Evolutionary conservation across 2,888 invertebrate genomes (phyloP).

Genomic region (Erebia epiphron): DNA sequence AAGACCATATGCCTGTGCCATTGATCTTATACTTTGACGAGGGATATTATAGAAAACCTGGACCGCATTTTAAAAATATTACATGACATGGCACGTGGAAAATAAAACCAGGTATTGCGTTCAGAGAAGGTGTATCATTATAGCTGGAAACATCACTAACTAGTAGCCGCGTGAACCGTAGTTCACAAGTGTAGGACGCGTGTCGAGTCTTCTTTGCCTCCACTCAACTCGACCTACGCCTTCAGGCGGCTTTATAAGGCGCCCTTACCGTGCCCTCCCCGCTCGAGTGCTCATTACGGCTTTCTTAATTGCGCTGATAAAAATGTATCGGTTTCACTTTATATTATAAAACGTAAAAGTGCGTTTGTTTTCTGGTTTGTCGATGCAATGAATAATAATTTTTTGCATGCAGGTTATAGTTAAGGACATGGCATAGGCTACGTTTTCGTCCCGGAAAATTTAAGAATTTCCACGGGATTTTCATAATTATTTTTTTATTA

Average conservation of each 20-base stretch:
- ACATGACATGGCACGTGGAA: conserved; percentile 20
- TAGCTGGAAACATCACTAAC: conserved; percentile 43
- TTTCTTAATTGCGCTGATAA: conserved; percentile 39
- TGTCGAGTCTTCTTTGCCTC: conserved; percentile 47
- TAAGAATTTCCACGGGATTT: too few relatives aligned
- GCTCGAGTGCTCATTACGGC: conserved; percentile 47
- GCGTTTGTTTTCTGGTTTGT: too few relatives aligned
- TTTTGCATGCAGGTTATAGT: too few relatives aligned
- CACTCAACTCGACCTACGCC: conserved; percentile 48
- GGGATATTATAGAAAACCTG: neutral
- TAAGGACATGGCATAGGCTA: too few relatives aligned
- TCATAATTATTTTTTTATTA: too few relatives aligned
- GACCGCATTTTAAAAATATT: neutral
- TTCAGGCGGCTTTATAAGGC: conserved; percentile 50
- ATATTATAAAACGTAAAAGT: too few relatives aligned
- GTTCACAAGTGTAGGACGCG: conserved; percentile 37
- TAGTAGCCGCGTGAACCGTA: conserved; percentile 41
- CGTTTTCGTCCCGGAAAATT: too few relatives aligned
- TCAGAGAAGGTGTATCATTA: conserved; percentile 39
- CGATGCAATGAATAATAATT: too few relatives aligned
- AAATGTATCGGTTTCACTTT: conserved; percentile 14
- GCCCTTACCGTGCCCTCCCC: conserved; percentile 46
- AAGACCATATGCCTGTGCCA: too few relatives aligned
- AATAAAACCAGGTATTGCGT: conserved; percentile 21
- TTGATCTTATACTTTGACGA: too few relatives aligned